Evolutionary conservation across 1,140 invertebrate genomes (phyloP).

Genomic region (Drosophila kepulauana): DNA sequence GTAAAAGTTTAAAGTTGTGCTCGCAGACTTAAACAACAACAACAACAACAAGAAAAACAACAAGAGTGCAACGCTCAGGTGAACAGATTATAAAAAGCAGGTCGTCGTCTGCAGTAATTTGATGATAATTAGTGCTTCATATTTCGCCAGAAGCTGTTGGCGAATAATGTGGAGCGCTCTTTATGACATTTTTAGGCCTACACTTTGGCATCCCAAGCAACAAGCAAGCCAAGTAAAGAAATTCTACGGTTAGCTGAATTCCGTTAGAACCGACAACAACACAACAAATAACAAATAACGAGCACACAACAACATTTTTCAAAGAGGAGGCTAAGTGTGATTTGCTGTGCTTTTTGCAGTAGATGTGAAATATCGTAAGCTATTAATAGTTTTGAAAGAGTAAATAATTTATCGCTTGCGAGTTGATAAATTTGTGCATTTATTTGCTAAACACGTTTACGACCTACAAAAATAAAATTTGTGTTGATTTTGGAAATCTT

Average conservation of each 20-base stretch:
- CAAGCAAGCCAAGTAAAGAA: not conserved
- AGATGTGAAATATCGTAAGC: not conserved
- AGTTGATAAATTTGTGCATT: conserved; percentile 2
- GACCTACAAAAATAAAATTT: too few species aligned
- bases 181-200: conserved; percentile 42
- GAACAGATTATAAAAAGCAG: conserved; percentile 65
- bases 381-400: conserved; percentile 5
- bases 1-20: conserved; percentile 55
- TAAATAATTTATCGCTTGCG: conserved; percentile 4
- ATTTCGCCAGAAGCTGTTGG: conserved; percentile 33
- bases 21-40: conserved; percentile 25
- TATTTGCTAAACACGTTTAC: conserved; percentile 7
- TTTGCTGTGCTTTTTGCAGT: not conserved
- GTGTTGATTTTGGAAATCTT: not conserved
- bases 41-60: conserved; percentile 14
- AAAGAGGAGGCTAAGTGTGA: not conserved
- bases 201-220: conserved; percentile 24
- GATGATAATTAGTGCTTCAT: conserved; percentile 38
- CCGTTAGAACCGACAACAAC: not conserved
- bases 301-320: too few species aligned
- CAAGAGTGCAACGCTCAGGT: conserved; percentile 56
- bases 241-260: not conserved
- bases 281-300: not conserved
- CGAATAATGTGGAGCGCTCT: conserved; percentile 15
- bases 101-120: conserved; percentile 48